Conservation (phyloP, 2,113 vertebrate species). For the Ptychochromis oligacanthus region DNA sequence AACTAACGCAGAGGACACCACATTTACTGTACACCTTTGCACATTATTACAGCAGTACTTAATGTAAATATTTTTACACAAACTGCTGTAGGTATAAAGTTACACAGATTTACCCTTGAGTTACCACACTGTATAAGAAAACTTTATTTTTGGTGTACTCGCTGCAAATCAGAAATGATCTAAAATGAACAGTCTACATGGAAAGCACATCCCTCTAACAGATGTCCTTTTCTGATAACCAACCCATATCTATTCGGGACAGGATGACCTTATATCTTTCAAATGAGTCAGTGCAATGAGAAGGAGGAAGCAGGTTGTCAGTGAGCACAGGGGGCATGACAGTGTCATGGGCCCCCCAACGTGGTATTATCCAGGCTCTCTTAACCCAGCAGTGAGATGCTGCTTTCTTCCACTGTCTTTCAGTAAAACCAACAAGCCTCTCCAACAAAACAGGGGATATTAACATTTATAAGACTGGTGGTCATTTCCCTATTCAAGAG, state of each 20-base stretch:
- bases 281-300: slow-evolving; percentile 41
- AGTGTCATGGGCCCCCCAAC: slow-evolving; percentile 19
- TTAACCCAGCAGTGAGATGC: slow-evolving; percentile 23
- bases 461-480: slow-evolving; percentile 49
- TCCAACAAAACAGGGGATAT: slow-evolving; percentile 18
- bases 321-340: slow-evolving; percentile 1
- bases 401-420: slow-evolving; percentile 29
- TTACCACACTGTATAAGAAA: background rate
- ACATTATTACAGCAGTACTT: background rate
- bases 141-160: background rate
- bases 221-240: slow-evolving; percentile 29
- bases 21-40: slow-evolving; percentile 16
- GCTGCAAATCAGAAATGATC: background rate
- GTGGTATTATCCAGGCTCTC: slow-evolving; percentile 34
- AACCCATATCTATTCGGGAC: slow-evolving; percentile 22
- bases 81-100: background rate
- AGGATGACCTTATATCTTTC: slow-evolving; percentile 46
- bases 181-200: background rate
- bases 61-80: background rate
- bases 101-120: background rate
- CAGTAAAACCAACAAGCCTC: slow-evolving; percentile 38
- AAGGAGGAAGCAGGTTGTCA: slow-evolving; percentile 50
- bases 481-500: slow-evolving; percentile 10
- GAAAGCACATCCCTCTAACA: background rate
- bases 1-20: slow-evolving; percentile 29